phyloP scores from a whole-genome alignment of 2,888 invertebrate genomes.

The Resseliella maxima region DNA sequence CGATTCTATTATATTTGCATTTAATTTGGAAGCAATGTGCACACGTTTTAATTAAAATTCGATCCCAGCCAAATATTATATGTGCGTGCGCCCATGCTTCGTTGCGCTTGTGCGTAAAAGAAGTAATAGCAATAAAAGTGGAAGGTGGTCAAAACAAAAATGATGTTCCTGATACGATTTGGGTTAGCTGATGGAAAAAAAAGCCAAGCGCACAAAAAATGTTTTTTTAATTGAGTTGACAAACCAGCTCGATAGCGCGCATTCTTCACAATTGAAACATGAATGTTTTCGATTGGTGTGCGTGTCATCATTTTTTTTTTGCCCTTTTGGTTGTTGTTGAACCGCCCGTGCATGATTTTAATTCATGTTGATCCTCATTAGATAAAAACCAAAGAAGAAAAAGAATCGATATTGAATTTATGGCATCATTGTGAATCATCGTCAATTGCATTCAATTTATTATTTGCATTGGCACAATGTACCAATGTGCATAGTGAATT shows the following conservation, averaged over 20 bases:
- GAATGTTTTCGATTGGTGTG: neutral
- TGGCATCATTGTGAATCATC: constrained; percentile 30
- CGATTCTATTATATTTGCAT: constrained; percentile 44
- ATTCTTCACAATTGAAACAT: constrained; percentile 7
- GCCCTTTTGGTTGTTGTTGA: neutral
- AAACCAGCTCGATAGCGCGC: neutral
- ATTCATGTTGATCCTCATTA: constrained; percentile 43
- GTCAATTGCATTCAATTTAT: constrained; percentile 28
- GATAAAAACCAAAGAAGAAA: neutral
- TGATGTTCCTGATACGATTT: neutral
- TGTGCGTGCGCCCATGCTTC: neutral
- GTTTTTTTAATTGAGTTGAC: constrained; percentile 37
- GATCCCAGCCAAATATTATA: neutral
- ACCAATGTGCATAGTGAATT: neutral
- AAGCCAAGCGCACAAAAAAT: neutral
- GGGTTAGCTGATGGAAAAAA: neutral
- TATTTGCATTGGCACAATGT: neutral
- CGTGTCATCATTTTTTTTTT: neutral
- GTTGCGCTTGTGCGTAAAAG: neutral
- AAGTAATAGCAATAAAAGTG: neutral
- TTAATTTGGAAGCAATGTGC: constrained; percentile 22
- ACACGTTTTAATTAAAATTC: constrained; percentile 53
- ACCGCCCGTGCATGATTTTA: constrained; percentile 26
- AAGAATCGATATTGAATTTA: neutral
- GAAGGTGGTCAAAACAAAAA: neutral